Evolutionary conservation across 2,888 invertebrate genomes (phyloP).

Genomic region (Ichneumoninae sp.): DNA sequence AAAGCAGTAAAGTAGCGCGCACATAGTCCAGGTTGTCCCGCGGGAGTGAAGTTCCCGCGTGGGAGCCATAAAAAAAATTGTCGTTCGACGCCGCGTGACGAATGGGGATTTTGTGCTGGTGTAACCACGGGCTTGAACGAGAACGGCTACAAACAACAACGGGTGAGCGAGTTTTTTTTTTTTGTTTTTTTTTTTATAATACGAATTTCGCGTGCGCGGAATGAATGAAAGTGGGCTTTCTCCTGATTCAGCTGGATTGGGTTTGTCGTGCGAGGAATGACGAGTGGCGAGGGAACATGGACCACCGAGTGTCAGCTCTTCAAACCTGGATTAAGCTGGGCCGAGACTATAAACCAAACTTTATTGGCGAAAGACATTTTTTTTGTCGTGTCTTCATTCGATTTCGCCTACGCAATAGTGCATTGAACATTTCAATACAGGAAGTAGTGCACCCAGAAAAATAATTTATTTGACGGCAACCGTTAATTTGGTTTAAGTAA

Average conservation of each 20-base stretch:
- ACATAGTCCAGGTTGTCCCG: slow-evolving; percentile 52
- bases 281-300: slow-evolving; percentile 20
- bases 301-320: slow-evolving; percentile 21
- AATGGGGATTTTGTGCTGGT: slow-evolving; percentile 50
- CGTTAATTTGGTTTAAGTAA: no score
- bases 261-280: slow-evolving; percentile 9
- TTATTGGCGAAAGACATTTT: slow-evolving; percentile 7
- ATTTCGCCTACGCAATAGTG: not conserved
- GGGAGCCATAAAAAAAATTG: slow-evolving; percentile 61
- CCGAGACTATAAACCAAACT: slow-evolving; percentile 21
- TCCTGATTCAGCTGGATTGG: slow-evolving; percentile 45
- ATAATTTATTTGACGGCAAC: no score
- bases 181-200: not conserved
- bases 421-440: not conserved
- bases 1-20: slow-evolving; percentile 52
- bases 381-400: not conserved
- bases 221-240: slow-evolving; percentile 33
- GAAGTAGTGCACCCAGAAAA: no score
- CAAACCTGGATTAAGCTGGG: slow-evolving; percentile 2
- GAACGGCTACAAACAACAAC: slow-evolving; percentile 22
- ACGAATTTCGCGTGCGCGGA: not conserved
- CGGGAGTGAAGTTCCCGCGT: slow-evolving; percentile 52
- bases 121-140: slow-evolving; percentile 34
- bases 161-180: not conserved
- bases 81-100: slow-evolving; percentile 64